phyloP scores from a whole-genome alignment of 2,113 vertebrate genomes.

The Hyaena hyaena region DNA sequence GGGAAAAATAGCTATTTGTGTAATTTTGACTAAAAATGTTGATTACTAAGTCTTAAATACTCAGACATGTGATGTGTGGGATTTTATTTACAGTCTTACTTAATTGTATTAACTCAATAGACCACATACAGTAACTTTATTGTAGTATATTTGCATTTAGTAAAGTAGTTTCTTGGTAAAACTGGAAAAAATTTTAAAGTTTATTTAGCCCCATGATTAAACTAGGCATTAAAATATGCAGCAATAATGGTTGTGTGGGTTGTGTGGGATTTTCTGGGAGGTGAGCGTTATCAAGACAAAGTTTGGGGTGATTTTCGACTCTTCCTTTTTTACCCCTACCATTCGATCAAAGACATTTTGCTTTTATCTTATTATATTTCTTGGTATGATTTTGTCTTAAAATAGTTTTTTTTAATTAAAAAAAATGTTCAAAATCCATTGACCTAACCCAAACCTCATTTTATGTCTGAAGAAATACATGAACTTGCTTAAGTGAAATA shows the following conservation, averaged over 20 bases:
- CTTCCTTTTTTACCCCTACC: background rate
- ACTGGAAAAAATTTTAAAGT: background rate
- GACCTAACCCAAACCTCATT: background rate
- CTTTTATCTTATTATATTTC: slow-evolving; percentile 27
- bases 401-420: background rate
- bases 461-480: background rate
- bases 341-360: background rate
- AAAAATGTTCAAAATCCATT: background rate
- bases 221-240: background rate
- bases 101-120: background rate
- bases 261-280: background rate
- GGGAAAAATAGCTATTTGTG: background rate
- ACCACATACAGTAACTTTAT: background rate
- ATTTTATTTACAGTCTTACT: background rate
- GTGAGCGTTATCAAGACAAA: background rate
- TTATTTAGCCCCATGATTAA: background rate
- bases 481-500: background rate
- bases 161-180: background rate
- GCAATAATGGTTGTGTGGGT: background rate
- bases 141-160: background rate
- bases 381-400: background rate
- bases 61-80: background rate
- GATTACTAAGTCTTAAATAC: background rate
- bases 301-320: background rate
- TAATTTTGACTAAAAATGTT: background rate